Evolutionary conservation across 2,888 invertebrate species (phyloP).

Genomic region (Chymomyza amoena): DNA sequence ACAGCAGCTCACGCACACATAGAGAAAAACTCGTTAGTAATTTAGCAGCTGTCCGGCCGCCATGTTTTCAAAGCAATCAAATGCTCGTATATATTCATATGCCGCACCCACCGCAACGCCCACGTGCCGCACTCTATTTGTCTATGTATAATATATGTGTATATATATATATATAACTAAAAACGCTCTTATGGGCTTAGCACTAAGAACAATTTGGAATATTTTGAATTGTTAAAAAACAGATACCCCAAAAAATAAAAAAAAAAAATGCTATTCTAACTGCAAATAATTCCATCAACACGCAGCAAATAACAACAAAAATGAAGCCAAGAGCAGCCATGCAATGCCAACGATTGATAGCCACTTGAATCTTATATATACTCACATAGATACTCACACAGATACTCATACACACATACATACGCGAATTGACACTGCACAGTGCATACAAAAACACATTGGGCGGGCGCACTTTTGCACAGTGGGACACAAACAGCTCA

Average conservation of each 20-base stretch:
- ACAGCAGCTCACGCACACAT: slow-evolving; percentile 13
- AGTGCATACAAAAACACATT: slow-evolving; percentile 22
- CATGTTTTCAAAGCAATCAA: slow-evolving; percentile 64
- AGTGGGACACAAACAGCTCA: slow-evolving; percentile 56
- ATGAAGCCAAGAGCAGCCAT: slow-evolving; percentile 15
- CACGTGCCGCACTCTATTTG: background rate
- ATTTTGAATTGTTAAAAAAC: slow-evolving; percentile 42
- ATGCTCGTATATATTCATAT: slow-evolving; percentile 66
- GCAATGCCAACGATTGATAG: slow-evolving; percentile 60
- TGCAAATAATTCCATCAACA: slow-evolving; percentile 75
- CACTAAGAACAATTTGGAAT: background rate
- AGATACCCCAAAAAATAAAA: slow-evolving; percentile 5
- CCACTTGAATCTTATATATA: slow-evolving; percentile 57
- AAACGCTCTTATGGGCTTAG: background rate
- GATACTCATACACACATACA: slow-evolving; percentile 10
- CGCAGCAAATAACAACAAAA: slow-evolving; percentile 29
- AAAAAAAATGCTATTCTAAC: slow-evolving; percentile 31
- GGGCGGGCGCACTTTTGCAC: slow-evolving; percentile 51
- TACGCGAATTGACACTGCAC: slow-evolving; percentile 34
- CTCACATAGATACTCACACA: slow-evolving; percentile 8
- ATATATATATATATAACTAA: background rate
- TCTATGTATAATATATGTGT: background rate
- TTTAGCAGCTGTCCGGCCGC: slow-evolving; percentile 47
- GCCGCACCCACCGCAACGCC: background rate
- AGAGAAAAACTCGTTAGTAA: slow-evolving; percentile 68